Percentiles rank a stretch among this genome's conserved stretches.
These are phyloP conservation scores for Burhinus oedicnemus DNA, from an alignment of 2,113 vertebrate species.

Conservation along the genomic window DNA sequence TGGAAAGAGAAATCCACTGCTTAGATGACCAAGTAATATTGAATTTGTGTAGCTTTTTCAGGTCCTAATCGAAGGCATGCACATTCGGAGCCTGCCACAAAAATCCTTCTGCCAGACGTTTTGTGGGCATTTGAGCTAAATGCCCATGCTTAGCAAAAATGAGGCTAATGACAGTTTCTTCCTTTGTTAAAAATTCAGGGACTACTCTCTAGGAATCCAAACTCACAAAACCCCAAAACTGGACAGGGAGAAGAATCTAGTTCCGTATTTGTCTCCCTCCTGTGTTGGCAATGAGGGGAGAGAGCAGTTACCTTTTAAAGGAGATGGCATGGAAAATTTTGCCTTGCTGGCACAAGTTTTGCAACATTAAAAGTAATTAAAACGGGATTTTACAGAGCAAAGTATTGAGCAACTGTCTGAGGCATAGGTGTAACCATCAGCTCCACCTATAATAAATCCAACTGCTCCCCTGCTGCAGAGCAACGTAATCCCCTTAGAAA, in stretches of 20 bases:
- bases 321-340: background rate
- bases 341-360: background rate
- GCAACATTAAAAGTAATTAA: background rate
- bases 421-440: constrained; percentile 1
- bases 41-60: background rate
- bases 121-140: background rate
- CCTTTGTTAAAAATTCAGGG: background rate
- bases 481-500: background rate
- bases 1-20: background rate
- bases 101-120: background rate
- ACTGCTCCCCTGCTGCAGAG: background rate
- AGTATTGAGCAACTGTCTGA: constrained; percentile 12
- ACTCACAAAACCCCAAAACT: background rate
- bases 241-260: background rate
- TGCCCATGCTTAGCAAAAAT: background rate
- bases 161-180: background rate
- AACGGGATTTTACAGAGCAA: background rate
- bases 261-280: background rate
- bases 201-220: background rate
- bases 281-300: background rate
- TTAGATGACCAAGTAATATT: background rate
- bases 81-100: background rate
- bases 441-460: background rate
- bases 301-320: background rate
- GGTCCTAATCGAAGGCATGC: background rate